Evolutionary conservation across 53 echinoderm and acorn worm genomes (phyloP), one percentile per base, ranked within the genome.

Genomic region (Zoroaster sp.): DNA sequence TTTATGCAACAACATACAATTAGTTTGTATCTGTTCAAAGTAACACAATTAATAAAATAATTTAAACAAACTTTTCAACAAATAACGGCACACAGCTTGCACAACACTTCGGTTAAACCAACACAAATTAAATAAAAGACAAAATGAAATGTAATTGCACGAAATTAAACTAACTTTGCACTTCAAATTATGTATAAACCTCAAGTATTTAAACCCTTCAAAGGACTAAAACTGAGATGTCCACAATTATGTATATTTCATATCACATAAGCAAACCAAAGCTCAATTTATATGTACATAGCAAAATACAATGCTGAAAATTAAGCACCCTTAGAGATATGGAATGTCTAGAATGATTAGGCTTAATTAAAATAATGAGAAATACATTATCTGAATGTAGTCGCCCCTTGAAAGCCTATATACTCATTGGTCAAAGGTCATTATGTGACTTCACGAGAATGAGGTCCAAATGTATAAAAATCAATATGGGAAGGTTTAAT

Each of bases 101-200:
- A 46, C 45, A 66, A 0, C 28, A 30, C 37, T 41, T 44, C 45
- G 82, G 43, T 82, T 82, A 34, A 37, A 66, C 44, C 82, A 55
- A 78, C 35, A 49, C 0, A 5, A 36, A 76, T 13, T 5, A 35
- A 38, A n/a, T 3, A n/a, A 21, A 0, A 54, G 6, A 23, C n/a
- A 54, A 59, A 28, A 0, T 12, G 28, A 40, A 65, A 82, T 40
- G 42, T 66, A 66, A 82, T 82, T 82, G 82, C 82, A 82, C 82
- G 14, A 68, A 66, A 82, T 66, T 21, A 28, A 38, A 59, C 36
- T 66, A 30, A 40, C 33, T 67, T 70, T 36, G 34, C 70, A 67
- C 68, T 31, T 66, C 82, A 82, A 66, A 54, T 31, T 9, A 5
- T 78, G 34, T 59, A 52, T 18, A 18, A 78, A n/a, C 12, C 42